Evolutionary conservation across 2,113 vertebrate genomes (phyloP).

Genomic region (Crotalus viridis): DNA sequence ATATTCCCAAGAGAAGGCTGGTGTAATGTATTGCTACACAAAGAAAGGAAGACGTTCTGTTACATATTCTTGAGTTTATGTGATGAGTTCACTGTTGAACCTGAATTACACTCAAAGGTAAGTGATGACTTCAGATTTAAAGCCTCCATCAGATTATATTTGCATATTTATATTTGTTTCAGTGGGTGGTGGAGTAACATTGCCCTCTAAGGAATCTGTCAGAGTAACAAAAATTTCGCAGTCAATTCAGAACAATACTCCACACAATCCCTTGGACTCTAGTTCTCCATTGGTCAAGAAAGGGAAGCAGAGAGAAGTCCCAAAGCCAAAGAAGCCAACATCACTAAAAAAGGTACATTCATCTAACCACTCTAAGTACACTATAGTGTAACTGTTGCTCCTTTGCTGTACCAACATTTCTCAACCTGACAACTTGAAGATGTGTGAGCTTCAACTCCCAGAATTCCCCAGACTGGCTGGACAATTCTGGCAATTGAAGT

Average conservation of each 20-base stretch:
- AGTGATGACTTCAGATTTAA: neutral
- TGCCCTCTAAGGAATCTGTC: slow-evolving; percentile 80
- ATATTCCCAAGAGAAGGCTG: neutral
- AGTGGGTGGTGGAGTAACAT: slow-evolving; percentile 88
- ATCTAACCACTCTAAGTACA: neutral
- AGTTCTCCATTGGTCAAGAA: slow-evolving; percentile 93
- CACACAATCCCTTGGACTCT: slow-evolving; percentile 96
- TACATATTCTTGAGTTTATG: neutral
- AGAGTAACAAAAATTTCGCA: slow-evolving; percentile 72
- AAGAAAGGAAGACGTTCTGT: neutral
- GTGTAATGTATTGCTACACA: neutral
- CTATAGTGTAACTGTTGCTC: neutral
- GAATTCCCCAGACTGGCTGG: neutral
- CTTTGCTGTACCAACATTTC: neutral
- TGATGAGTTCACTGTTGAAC: neutral
- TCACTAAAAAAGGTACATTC: slow-evolving; percentile 85
- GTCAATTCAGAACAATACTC: slow-evolving; percentile 76
- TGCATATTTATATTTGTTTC: slow-evolving; percentile 30
- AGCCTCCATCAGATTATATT: slow-evolving; percentile 15
- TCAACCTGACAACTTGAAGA: slow-evolving; percentile 14
- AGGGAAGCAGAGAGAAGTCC: slow-evolving; percentile 94
- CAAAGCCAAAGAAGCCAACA: slow-evolving; percentile 93
- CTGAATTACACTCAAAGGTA: neutral
- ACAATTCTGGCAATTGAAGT: neutral
- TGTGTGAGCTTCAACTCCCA: neutral